Evolutionary conservation across 2,888 invertebrate species (phyloP), one percentile per base, ranked within the genome.

Genomic region (Cheilosia variabilis): DNA sequence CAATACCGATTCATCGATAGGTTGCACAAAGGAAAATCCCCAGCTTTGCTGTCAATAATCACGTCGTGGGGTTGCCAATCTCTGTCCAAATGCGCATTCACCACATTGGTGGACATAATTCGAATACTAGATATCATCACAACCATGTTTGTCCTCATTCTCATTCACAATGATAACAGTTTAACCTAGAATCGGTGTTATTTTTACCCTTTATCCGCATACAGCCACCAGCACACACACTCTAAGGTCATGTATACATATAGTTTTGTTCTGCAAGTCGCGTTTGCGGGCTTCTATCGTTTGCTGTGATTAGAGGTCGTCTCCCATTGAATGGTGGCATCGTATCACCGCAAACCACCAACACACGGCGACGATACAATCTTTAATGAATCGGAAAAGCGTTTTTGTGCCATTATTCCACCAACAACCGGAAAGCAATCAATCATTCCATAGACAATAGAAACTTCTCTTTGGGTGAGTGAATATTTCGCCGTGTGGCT

Each of bases 371-470:
- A 68, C 71, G 86, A 86, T 86, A 77, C 62, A 68, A 86, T 86
- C 81, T 77, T 81, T 72, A 86, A 86, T 86, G 76, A 55, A 58
- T 81, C 73, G 86, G 86, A 86, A 81, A 86, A 86, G 75, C 68
- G 76, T 80, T 73, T 83, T 66, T 72, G 50, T 81, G 77, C 66
- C 76, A 77, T 68, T 77, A 68, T 77, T 77, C 76, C 60, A 62
- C 53, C 66, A 57, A 47, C 72, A 81, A 86, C 86, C 81, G 86
- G 86, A 86, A 86, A 86, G 71, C 81, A 45, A 81, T 86, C 76
- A 81, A 86, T 86, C 86, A 86, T 81, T 81, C 72, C 57, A 81
- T 68, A 76, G 76, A 86, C 81, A 86, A 86, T 77, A 72, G 86
- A 45, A 55, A 75, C 66, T 57, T 65, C 43, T 63, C 53, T 72